phyloP scores from a whole-genome alignment of 2,797 vertebrate species.

The Clamator glandarius region DNA sequence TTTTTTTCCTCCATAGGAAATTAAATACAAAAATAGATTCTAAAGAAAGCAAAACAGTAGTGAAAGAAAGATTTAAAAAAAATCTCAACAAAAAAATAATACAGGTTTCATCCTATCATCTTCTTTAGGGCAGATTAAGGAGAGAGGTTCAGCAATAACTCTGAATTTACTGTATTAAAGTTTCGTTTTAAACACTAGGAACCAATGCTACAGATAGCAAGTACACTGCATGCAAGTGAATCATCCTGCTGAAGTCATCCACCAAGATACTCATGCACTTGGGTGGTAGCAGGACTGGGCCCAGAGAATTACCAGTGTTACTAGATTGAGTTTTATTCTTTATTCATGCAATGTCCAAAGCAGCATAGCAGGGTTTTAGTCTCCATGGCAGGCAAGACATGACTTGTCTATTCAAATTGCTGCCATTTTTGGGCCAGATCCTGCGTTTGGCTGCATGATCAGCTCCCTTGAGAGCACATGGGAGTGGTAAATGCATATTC shows the following conservation, averaged over 20 bases:
- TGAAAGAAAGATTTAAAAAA: conserved; percentile 37
- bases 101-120: conserved; percentile 21
- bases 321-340: background rate
- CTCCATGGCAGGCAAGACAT: background rate
- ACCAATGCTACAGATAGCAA: conserved; percentile 16
- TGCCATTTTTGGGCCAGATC: conserved; percentile 45
- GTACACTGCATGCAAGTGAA: conserved; percentile 57
- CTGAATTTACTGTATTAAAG: conserved; percentile 42
- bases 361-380: background rate
- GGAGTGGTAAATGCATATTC: background rate
- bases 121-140: conserved; percentile 51
- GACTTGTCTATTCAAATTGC: background rate
- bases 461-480: conserved; percentile 18
- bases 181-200: conserved; percentile 1
- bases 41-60: conserved; percentile 62
- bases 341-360: background rate
- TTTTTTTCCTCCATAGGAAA: conserved; percentile 43
- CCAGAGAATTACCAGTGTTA: conserved; percentile 6
- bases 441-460: conserved; percentile 11
- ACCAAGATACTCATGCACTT: conserved; percentile 50
- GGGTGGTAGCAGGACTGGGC: conserved; percentile 33
- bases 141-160: conserved; percentile 61
- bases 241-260: conserved; percentile 42
- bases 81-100: conserved; percentile 37
- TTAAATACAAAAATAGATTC: conserved; percentile 57